Base-by-base conservation (phyloP, 2,797 vertebrate genomes). In the Tiaroga cobitis region DNA sequence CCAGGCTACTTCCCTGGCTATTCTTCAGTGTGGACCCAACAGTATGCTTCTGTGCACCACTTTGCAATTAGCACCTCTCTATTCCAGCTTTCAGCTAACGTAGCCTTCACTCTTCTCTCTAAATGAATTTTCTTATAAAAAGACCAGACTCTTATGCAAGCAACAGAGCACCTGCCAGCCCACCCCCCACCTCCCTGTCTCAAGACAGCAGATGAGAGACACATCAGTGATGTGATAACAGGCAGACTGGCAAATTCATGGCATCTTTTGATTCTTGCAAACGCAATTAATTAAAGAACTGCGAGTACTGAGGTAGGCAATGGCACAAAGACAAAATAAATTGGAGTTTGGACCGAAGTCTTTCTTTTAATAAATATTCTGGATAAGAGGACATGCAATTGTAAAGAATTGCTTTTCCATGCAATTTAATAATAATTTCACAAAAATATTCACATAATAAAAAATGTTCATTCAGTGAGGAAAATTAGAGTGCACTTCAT, bases 71-170 rank as follows among this genome's bases (percentile, higher is more conserved):
- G 83, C 67, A 80, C 75, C 54, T 85, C 54, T 70, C 26, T 34
- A 26, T 85, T 70, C 75, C 65, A 18, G 67, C 76, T 80, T 85
- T 80, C 83, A 80, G 54, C 76, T n/a, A 79, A 84, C 51, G 61
- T 84, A 84, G 37, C 39, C 39, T 70, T 79, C 67, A 61, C 51
- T 72, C 54, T 85, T 70, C 65, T 61, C 51, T 43, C 37, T 61
- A 63, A 85, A 85, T 61, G 2, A 56, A 34, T 72, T 72, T 79
- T 85, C 39, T 49, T 80, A 51, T 69, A 49, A 70, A 16, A 78
- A 85, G 75, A 70, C 18, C 83, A 79, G 76, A 85, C 67, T 61
- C 83, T 85, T 85, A 85, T 80, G 76, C 56, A 85, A 85, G 83
- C 83, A 69, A 34, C 51, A 61, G 75, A 80, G 76, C 67, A 85